Base-by-base conservation (phyloP, 2,888 invertebrate genomes). In the Nomada fabriciana region DNA sequence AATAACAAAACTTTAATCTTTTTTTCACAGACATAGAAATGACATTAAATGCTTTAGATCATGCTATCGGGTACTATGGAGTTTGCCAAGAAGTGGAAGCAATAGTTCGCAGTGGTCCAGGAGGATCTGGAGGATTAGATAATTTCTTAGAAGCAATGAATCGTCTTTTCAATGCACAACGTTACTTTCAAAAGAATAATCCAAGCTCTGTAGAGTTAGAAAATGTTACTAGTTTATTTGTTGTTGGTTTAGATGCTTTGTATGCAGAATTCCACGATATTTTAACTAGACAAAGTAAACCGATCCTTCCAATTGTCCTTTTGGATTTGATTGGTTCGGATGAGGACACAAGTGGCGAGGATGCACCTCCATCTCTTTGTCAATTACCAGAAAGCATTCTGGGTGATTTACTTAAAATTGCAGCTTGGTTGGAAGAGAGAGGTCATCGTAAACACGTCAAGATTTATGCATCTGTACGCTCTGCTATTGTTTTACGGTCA, bases 61-160 rank as follows among this genome's bases (percentile, higher is more conserved):
- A 97, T 94, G 99, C 99, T 0, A 97, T 99, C 53, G 97, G 98
- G 71, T 99, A 97, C 93, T 99, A 99, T 94, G 98, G 98, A 94
- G 98, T 99, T 47, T 97, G 98, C 0, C 97, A 98, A 92, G 98
- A 98, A 92, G 97, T 98, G 7, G 98, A 98, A 81, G 96, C 96
- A 86, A 95, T 97, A 4, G 97, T 99, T 43, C 97, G 97, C 89
- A 97, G 97, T 83, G 98, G 98, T 10, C 98, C 98, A 0, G 95
- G 96, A 43, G 94, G 94, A 23, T 86, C 93, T 2, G 91, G 93
- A 18, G 94, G 95, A 23, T 90, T 95, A 47, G 94, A 95, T 76
- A 89, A 92, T 57, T 95, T 94, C 87, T 94, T 96, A 23, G 95
- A 97, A 93, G 97, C 98, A 2, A 95, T 99, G 94, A 97, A 97